Percentiles rank a stretch among this genome's conserved stretches.
Conservation (phyloP, 2,888 invertebrate species). For the Ochropleura leucogaster region DNA sequence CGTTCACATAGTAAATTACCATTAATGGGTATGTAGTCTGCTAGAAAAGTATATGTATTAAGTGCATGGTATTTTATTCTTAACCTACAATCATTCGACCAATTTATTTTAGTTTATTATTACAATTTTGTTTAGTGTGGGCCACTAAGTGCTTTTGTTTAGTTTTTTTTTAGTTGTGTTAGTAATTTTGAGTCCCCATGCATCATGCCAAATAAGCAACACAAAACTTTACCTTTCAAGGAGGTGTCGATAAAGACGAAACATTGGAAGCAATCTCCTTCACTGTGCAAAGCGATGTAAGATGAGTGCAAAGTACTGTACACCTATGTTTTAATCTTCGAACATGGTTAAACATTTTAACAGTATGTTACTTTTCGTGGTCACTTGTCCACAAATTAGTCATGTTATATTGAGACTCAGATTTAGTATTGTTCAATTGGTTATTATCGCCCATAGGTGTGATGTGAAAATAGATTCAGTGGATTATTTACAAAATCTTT, state of each 20-base stretch:
- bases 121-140: constrained; percentile 63
- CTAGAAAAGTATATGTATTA: constrained; percentile 45
- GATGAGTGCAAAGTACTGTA: constrained; percentile 81
- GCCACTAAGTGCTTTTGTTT: constrained; percentile 62
- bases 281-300: constrained; percentile 88
- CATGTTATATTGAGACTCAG: constrained; percentile 72
- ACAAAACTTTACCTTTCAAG: constrained; percentile 88
- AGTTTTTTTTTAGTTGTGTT: constrained; percentile 68
- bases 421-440: constrained; percentile 66
- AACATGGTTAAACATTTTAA: constrained; percentile 69
- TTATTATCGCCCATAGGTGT: constrained; percentile 66
- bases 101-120: constrained; percentile 54
- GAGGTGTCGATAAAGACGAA: constrained; percentile 81
- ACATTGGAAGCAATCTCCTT: constrained; percentile 86
- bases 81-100: constrained; percentile 46
- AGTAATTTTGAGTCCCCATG: constrained; percentile 70
- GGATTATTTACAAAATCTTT: constrained; percentile 61
- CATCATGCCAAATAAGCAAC: constrained; percentile 89
- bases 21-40: constrained; percentile 9
- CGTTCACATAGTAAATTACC: constrained; percentile 34
- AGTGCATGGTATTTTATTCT: constrained; percentile 86
- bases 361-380: constrained; percentile 54
- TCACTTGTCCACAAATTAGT: constrained; percentile 77
- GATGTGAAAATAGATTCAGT: constrained; percentile 61
- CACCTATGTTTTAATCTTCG: constrained; percentile 68